Conservation (phyloP, 2,113 vertebrate species). For the Redunca redunca region DNA sequence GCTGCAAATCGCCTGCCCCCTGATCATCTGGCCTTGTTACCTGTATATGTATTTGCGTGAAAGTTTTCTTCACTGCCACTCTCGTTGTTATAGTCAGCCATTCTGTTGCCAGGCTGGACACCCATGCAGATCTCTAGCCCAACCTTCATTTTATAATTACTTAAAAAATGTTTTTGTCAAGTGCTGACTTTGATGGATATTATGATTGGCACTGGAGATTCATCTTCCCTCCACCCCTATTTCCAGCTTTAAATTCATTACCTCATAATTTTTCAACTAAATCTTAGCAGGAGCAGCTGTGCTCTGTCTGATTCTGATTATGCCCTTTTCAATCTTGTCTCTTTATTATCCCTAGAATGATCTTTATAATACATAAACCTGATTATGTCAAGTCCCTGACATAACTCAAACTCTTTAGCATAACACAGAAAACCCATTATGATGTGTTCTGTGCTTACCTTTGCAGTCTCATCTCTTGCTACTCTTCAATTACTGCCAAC, state of each 20-base stretch:
- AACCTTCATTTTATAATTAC: neutral
- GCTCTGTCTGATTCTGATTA: slow-evolving; percentile 14
- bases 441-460: neutral
- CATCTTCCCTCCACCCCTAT: neutral
- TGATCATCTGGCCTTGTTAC: neutral
- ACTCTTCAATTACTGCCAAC: neutral
- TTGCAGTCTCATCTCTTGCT: neutral
- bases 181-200: neutral
- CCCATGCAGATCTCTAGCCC: neutral
- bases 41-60: neutral
- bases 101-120: neutral
- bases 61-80: neutral
- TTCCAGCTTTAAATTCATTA: slow-evolving; percentile 6
- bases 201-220: neutral
- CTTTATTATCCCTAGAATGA: slow-evolving; percentile 16
- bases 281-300: slow-evolving; percentile 7
- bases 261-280: slow-evolving; percentile 7
- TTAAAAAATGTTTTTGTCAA: neutral
- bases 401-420: neutral
- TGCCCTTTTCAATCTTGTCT: slow-evolving; percentile 4
- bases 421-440: neutral
- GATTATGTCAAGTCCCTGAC: neutral
- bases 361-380: slow-evolving; percentile 15
- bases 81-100: neutral
- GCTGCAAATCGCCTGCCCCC: neutral